Conservation (phyloP, 1,140 invertebrate genomes). For the Daktulosphaira vitifoliae region DNA sequence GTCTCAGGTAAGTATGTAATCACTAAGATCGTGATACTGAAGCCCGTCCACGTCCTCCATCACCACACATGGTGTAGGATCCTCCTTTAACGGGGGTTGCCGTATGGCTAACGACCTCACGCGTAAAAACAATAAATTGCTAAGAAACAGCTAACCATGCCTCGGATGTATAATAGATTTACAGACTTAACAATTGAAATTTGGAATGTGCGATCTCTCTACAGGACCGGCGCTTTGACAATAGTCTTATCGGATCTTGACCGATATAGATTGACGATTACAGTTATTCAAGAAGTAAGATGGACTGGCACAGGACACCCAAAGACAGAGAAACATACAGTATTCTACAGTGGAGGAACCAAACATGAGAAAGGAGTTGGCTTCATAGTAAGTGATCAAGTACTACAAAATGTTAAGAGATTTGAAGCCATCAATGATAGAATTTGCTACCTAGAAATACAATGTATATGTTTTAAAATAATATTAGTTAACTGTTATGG, state of each 20-base stretch:
- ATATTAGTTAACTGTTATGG: conserved; percentile 8
- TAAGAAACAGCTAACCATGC: conserved; percentile 28
- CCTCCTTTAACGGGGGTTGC: conserved; percentile 9
- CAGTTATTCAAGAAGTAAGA: conserved; percentile 25
- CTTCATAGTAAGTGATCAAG: neutral
- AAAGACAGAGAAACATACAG: neutral
- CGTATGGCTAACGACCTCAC: conserved; percentile 28
- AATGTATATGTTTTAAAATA: conserved; percentile 34
- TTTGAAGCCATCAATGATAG: conserved; percentile 29
- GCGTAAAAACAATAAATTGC: conserved; percentile 30
- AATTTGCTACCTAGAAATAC: conserved; percentile 31
- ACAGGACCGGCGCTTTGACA: conserved; percentile 13
- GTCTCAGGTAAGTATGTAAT: neutral
- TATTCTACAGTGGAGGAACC: conserved; percentile 5
- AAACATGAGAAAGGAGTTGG: neutral
- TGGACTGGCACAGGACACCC: conserved; percentile 13
- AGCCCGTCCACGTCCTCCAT: neutral
- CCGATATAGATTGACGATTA: conserved; percentile 24
- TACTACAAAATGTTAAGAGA: conserved; percentile 4
- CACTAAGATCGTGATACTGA: neutral
- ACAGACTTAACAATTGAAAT: conserved; percentile 27
- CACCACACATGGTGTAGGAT: neutral
- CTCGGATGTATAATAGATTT: conserved; percentile 20
- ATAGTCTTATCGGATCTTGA: conserved; percentile 22
- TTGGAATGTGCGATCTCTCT: conserved; percentile 34